Conservation (phyloP, 2,797 vertebrate species). For the Ctenopoma multispine region DNA sequence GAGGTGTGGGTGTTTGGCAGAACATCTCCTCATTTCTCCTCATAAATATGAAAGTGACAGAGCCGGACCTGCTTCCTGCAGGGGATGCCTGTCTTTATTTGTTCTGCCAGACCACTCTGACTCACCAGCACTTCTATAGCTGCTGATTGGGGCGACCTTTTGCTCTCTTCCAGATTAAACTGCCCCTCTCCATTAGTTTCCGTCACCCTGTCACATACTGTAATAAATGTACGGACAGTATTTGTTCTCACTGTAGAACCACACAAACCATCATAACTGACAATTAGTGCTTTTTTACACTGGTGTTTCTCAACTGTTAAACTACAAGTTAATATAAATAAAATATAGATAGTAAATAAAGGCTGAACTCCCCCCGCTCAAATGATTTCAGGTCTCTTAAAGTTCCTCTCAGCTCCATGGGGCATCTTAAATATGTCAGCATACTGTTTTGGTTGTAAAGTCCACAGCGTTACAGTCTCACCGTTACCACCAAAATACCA, state of each 20-base stretch:
- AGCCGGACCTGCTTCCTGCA: slow-evolving; percentile 44
- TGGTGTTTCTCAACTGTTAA: no score
- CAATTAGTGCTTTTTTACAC: no score
- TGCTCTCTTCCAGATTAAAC: slow-evolving; percentile 17
- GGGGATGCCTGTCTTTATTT: slow-evolving; percentile 37
- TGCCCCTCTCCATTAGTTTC: not conserved
- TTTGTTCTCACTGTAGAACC: not conserved
- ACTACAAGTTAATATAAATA: no score
- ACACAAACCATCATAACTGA: no score
- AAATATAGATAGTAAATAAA: no score
- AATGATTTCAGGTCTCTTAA: no score
- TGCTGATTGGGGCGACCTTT: slow-evolving; percentile 22
- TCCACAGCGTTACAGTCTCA: no score
- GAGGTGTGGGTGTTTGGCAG: slow-evolving; percentile 57
- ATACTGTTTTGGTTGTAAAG: no score
- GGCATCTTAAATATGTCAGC: no score
- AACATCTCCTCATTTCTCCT: slow-evolving; percentile 31
- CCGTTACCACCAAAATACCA: no score
- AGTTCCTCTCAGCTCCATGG: no score
- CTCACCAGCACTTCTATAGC: slow-evolving; percentile 29
- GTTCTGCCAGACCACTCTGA: slow-evolving; percentile 27
- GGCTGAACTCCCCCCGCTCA: no score
- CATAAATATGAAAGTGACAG: slow-evolving; percentile 52
- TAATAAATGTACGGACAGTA: not conserved
- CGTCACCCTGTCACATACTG: not conserved